Evolutionary conservation across 2,888 invertebrate species (phyloP).

Genomic region (Xiphydria camelus): DNA sequence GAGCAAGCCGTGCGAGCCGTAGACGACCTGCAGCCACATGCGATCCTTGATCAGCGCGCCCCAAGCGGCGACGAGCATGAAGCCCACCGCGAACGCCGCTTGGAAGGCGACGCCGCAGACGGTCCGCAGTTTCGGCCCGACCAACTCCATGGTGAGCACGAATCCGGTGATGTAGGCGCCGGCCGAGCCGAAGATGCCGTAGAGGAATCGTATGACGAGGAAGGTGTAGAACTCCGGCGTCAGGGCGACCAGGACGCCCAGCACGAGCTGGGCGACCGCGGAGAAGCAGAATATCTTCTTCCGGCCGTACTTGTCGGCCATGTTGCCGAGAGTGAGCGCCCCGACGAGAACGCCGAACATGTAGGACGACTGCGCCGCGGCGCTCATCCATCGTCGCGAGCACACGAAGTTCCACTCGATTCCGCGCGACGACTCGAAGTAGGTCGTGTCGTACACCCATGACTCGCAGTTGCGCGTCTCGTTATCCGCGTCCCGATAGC

Average conservation of each 20-base stretch:
- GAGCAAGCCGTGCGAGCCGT: constrained; percentile 75
- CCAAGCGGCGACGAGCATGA: constrained; percentile 84
- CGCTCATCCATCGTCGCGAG: constrained; percentile 78
- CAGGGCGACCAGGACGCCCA: constrained; percentile 72
- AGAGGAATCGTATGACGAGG: constrained; percentile 68
- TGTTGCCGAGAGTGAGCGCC: constrained; percentile 74
- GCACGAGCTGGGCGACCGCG: constrained; percentile 70
- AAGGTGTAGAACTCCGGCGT: constrained; percentile 78
- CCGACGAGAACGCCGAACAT: constrained; percentile 86
- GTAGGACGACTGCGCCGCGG: constrained; percentile 75
- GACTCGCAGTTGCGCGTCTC: constrained; percentile 57
- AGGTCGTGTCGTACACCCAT: constrained; percentile 76
- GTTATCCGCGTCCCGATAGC: constrained; percentile 54
- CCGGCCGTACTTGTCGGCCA: constrained; percentile 80
- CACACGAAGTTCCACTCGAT: constrained; percentile 87
- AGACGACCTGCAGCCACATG: constrained; percentile 74
- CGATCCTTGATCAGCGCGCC: constrained; percentile 75
- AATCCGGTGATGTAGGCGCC: constrained; percentile 70
- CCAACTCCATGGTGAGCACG: constrained; percentile 79
- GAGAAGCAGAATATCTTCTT: constrained; percentile 80
- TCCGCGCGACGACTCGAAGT: constrained; percentile 72
- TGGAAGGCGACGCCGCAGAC: constrained; percentile 80
- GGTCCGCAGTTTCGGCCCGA: constrained; percentile 78
- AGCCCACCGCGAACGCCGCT: constrained; percentile 76
- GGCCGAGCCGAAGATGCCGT: constrained; percentile 83